Evolutionary conservation across 2,113 vertebrate species (phyloP), one percentile per base, ranked within the genome.

Genomic region (Phyllostomus discolor): DNA sequence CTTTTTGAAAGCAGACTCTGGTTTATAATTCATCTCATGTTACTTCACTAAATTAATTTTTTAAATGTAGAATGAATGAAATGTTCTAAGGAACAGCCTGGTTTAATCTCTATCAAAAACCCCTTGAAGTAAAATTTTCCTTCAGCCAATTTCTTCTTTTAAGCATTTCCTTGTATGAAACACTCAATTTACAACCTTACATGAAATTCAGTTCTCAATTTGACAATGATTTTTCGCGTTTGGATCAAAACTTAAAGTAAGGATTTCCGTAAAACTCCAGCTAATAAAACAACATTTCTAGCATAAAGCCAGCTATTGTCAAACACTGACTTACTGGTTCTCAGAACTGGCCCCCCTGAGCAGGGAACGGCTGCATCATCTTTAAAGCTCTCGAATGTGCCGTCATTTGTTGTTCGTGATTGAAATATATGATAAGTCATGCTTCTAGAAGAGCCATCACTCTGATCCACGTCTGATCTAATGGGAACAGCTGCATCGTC

Each of bases 401-500:
- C 48, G 9, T 26, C 14, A 28, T 93, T 80, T 93, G 83, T 84
- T 84, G 57, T 38, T 90, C 69, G 0, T 76, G 79, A 91, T 90
- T 76, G 67, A 78, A 92, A 67, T 48, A 41, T 24, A 35, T 73
- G 88, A 41, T 88, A 97, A 96, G 86, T 66, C 79, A 43, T 86
- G 69, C 85, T 72, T 75, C 72, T 75, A 69, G 85, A 76, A 91
- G 94, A 76, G 24, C 41, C 67, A 87, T 78, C 64, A 4, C 43
- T 78, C 26, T 83, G 87, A 86, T 94, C 93, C 59, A 5, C 5
- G 76, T 69, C 96, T 95, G 88, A 93, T 81, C 95, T 96, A 22
- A 69, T 24, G 76, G 82, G 88, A 95, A 46, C 85, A 96, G 64
- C 91, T 88, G 70, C 59, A 19, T 75, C 75, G 46, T 75, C 67